Base-by-base conservation (phyloP, 2,113 vertebrate genomes). In the Paraplagusia blochii region DNA sequence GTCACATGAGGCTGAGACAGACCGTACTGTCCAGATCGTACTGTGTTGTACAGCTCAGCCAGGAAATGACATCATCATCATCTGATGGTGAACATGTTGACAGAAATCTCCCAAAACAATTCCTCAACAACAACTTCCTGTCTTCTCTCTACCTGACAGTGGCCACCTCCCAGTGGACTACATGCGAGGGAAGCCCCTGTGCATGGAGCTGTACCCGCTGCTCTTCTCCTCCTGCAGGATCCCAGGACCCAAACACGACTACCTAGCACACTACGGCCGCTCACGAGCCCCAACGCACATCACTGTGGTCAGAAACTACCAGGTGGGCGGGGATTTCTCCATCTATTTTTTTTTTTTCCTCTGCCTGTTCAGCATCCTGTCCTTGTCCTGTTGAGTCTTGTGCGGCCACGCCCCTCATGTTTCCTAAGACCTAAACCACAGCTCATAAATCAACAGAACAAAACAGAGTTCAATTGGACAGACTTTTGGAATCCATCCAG, bases 241-340 rank as follows among this genome's bases (percentile, higher is more conserved):
- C 67, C 93, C 93, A 0, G 92, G 92, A 0, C 88, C 90, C 58
- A 93, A 92, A 52, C 91, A 90, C 11, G 93, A 94, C 75, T 69
- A 85, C 11, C 79, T 93, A 11, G 69, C 88, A 13, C 86, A 91
- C 64, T 69, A 92, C 2, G 88, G 88, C 4, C 78, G 63, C 10
- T 58, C 88, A 0, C 88, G 83, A 5, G 83, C 82, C 0, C 87
- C 91, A 0, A 82, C 87, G 0, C 90, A 91, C 78, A 90, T 93
- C 83, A 94, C 92, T 0, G 92, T 94, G 5, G 92, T 92, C 68
- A 79, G 91, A 56, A 94, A 94, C 83, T 93, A 91, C 81, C 93
- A 93, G 92, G 93, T 93, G 75, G 44, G 69, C 11, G 0, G 2
- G 8, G 35, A 9, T 38, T 38, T 38, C 8, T 10, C 3, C 2